These are phyloP conservation scores for Crotophaga sulcirostris DNA, from an alignment of 2,113 vertebrate genomes.

Conservation along the genomic window DNA sequence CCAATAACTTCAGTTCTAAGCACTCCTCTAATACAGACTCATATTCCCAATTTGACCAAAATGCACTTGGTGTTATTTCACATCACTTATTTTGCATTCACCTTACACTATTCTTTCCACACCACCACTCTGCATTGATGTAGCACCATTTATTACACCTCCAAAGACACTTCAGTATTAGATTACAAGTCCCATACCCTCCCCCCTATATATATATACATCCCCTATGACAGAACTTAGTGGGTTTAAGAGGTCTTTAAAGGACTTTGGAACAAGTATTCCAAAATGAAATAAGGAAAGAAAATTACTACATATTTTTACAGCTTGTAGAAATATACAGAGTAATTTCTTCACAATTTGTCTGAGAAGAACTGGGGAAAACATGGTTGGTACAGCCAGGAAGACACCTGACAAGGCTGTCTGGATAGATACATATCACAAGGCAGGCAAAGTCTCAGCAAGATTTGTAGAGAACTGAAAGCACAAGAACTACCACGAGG, in stretches of 20 bases:
- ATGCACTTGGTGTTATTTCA: background rate
- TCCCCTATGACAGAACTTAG: background rate
- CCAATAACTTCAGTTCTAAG: background rate
- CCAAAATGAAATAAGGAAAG: background rate
- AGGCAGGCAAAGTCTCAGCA: background rate
- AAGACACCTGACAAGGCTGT: background rate
- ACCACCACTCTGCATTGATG: background rate
- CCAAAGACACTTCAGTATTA: background rate
- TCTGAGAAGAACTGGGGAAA: accelerated
- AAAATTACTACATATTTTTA: background rate
- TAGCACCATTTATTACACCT: background rate
- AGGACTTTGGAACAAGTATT: background rate
- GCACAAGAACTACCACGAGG: background rate
- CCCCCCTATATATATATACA: background rate
- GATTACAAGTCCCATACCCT: background rate
- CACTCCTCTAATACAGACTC: background rate
- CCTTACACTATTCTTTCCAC: background rate
- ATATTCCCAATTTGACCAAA: background rate
- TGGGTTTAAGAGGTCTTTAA: background rate
- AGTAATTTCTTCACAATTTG: background rate
- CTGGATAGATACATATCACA: accelerated
- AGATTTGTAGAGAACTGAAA: too few relatives aligned
- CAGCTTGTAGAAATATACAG: background rate
- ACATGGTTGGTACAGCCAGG: background rate
- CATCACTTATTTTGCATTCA: background rate